Evolutionary conservation across 2,888 invertebrate species (phyloP).

Genomic region (Periphyllus acericola): DNA sequence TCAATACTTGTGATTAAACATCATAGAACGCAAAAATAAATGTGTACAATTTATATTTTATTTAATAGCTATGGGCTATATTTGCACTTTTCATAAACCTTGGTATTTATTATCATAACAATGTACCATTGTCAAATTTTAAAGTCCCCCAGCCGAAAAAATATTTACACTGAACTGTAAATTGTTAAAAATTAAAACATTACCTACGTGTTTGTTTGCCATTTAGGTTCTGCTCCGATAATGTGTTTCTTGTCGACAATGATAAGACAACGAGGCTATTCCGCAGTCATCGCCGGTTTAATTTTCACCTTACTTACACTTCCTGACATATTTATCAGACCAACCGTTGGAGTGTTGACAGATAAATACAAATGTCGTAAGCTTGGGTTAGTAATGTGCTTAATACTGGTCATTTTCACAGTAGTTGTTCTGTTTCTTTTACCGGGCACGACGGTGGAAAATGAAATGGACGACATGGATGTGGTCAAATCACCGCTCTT

Average conservation of each 20-base stretch:
- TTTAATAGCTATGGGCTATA: too few species aligned
- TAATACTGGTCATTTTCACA: neutral
- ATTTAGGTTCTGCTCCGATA: conserved; percentile 83
- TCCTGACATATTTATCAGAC: conserved; percentile 82
- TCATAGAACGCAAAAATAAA: too few species aligned
- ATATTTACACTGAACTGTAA: too few species aligned
- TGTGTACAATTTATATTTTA: too few species aligned
- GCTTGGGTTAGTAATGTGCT: conserved; percentile 70
- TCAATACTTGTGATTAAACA: too few species aligned
- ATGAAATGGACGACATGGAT: neutral
- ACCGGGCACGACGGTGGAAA: neutral
- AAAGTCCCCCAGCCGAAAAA: too few species aligned
- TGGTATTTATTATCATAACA: neutral
- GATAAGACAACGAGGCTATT: conserved; percentile 84
- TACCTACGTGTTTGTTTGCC: conserved; percentile 61
- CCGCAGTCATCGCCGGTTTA: conserved; percentile 79
- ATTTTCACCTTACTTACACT: conserved; percentile 83
- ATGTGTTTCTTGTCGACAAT: conserved; percentile 78
- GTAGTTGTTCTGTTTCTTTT: neutral
- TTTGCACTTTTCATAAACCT: too few species aligned
- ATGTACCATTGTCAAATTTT: neutral
- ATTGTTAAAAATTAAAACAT: too few species aligned
- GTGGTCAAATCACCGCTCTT: neutral
- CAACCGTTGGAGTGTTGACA: conserved; percentile 81
- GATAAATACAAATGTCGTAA: conserved; percentile 82